A percentile compares a stretch with the other conserved stretches of the same genome.
Evolutionary conservation across 2,797 vertebrate species (phyloP).

Genomic region (Gymnodraco acuticeps): DNA sequence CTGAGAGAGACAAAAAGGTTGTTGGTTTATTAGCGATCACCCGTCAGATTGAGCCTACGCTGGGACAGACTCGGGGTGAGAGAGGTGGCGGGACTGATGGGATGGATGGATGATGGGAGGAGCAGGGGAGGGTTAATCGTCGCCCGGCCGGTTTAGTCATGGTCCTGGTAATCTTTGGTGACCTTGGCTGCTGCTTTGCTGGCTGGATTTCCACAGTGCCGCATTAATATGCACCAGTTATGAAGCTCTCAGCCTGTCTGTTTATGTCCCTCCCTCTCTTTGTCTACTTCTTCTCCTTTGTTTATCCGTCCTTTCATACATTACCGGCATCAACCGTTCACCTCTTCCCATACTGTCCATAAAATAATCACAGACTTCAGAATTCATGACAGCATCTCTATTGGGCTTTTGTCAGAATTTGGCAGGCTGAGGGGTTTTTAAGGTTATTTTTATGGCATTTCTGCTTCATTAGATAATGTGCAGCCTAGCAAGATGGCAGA

Average conservation of each 20-base stretch:
- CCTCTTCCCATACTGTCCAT: constrained; percentile 67
- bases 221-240: constrained; percentile 68
- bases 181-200: constrained; percentile 75
- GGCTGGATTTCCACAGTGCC: constrained; percentile 68
- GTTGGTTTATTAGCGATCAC: constrained; percentile 60
- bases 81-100: constrained; percentile 10
- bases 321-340: constrained; percentile 69
- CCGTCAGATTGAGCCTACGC: constrained; percentile 19
- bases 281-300: constrained; percentile 19
- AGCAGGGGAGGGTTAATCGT: constrained; percentile 45
- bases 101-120: constrained; percentile 31
- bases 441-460: constrained; percentile 70
- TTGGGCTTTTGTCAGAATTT: constrained; percentile 68
- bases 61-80: neutral
- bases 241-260: constrained; percentile 57
- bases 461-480: constrained; percentile 68
- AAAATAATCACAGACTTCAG: constrained; percentile 72
- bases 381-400: constrained; percentile 70
- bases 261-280: constrained; percentile 11
- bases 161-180: constrained; percentile 78
- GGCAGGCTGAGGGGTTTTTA: constrained; percentile 72
- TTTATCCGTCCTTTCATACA: constrained; percentile 34
- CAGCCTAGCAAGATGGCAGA: constrained; percentile 40
- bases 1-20: constrained; percentile 42
- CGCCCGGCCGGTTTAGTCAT: constrained; percentile 70